Conservation (phyloP, 92 coral and sea anemone genomes). For the Meandrina meandrites region DNA sequence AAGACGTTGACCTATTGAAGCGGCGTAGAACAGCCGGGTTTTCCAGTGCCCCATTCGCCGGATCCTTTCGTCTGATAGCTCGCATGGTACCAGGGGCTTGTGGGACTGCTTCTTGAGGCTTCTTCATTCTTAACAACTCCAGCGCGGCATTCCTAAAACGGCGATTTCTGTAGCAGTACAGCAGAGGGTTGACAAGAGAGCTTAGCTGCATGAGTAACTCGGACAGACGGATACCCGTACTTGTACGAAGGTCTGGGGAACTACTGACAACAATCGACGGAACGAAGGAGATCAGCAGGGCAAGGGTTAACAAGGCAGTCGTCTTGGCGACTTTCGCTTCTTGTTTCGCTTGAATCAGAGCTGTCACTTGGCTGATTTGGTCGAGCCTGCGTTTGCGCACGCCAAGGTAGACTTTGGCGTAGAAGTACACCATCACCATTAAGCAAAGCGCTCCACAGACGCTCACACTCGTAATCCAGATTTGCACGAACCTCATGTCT, state of each 20-base stretch:
- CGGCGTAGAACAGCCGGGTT: not conserved
- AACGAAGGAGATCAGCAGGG: not conserved
- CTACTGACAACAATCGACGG: not conserved
- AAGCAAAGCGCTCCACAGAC: not conserved
- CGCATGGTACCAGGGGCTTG: not conserved
- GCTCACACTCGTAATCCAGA: not conserved
- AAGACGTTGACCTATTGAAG: not conserved
- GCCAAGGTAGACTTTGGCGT: not conserved
- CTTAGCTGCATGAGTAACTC: not conserved
- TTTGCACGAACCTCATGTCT: not conserved
- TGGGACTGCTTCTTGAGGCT: not conserved
- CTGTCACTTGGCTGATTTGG: slow-evolving; percentile 1
- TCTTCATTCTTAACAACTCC: slow-evolving; percentile 17
- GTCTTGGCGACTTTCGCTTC: slow-evolving; percentile 4
- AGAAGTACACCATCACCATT: not conserved
- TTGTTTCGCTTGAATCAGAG: not conserved
- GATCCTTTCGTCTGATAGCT: not conserved
- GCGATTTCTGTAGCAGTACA: slow-evolving; percentile 16
- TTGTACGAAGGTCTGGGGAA: not conserved
- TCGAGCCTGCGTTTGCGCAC: slow-evolving; percentile 4
- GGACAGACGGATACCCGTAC: not conserved
- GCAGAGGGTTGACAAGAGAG: slow-evolving; percentile 11
- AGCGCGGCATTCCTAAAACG: slow-evolving; percentile 5
- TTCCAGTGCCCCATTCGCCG: not conserved
- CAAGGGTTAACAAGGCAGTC: not conserved